These are phyloP conservation scores for Enteromius mattozi DNA, from an alignment of 2,797 vertebrate species.

Conservation along the genomic window DNA sequence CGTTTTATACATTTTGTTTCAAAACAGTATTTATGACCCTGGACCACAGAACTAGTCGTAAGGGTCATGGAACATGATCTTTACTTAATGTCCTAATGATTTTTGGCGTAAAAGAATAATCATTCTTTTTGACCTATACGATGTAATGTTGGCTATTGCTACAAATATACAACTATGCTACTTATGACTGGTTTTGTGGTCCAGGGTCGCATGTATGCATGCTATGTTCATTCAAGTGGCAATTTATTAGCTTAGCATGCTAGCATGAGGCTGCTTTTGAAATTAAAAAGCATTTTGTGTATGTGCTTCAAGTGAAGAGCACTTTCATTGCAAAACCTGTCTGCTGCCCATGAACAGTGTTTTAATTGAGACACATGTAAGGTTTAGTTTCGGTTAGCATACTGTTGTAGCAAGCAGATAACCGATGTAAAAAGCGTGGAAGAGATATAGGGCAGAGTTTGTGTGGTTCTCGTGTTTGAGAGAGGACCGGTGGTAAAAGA, in stretches of 20 bases:
- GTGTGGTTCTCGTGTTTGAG: background rate
- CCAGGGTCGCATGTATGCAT: background rate
- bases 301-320: background rate
- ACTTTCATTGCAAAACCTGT: background rate
- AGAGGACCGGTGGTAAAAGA: background rate
- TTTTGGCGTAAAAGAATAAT: too few relatives aligned
- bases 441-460: background rate
- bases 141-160: too few relatives aligned
- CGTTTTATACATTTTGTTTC: background rate
- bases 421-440: background rate
- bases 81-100: too few relatives aligned
- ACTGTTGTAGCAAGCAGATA: background rate
- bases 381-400: background rate
- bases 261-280: background rate
- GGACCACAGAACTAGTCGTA: too few relatives aligned
- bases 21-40: background rate
- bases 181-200: too few relatives aligned
- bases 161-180: too few relatives aligned
- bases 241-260: slow-evolving; percentile 5
- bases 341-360: background rate
- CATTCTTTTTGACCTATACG: too few relatives aligned
- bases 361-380: background rate
- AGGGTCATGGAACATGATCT: too few relatives aligned
- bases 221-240: background rate
- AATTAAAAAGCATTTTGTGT: background rate